A percentile compares a stretch with the other conserved stretches of the same genome.
Conservation (phyloP, 2,888 invertebrate species). For the Nemapogon koenigi region DNA sequence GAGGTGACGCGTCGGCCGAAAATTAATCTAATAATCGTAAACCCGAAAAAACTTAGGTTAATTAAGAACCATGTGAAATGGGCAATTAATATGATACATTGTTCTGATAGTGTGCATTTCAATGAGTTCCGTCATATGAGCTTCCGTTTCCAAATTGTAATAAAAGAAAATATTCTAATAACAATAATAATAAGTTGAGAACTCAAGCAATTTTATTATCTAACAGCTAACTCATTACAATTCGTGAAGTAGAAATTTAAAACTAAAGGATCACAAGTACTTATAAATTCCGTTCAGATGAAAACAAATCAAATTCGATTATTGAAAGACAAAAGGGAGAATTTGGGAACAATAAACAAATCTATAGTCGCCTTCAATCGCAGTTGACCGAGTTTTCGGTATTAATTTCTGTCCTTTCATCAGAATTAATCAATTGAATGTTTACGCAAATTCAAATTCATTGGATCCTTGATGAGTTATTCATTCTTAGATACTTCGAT, state of each 20-base stretch:
- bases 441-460: conserved; percentile 14
- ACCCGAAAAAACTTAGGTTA: conserved; percentile 19
- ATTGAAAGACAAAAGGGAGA: conserved; percentile 23
- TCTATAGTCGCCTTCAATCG: conserved; percentile 17
- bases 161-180: too few species aligned
- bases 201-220: not conserved
- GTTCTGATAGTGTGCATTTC: conserved; percentile 22
- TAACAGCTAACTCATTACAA: not conserved
- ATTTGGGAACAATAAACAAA: conserved; percentile 21
- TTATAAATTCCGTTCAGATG: not conserved
- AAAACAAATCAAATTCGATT: conserved; percentile 28
- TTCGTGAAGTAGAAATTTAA: not conserved
- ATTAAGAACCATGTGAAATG: conserved; percentile 31
- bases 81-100: conserved; percentile 31
- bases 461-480: conserved; percentile 5
- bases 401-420: conserved; percentile 25
- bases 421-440: conserved; percentile 28
- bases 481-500: conserved; percentile 1
- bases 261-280: not conserved
- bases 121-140: conserved; percentile 8
- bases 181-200: too few species aligned
- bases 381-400: conserved; percentile 15
- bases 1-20: not conserved
- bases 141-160: not conserved
- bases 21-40: conserved; percentile 8